Evolutionary conservation across 2,113 vertebrate species (phyloP), one percentile per base, ranked within the genome.

Genomic region (Apteryx owenii): DNA sequence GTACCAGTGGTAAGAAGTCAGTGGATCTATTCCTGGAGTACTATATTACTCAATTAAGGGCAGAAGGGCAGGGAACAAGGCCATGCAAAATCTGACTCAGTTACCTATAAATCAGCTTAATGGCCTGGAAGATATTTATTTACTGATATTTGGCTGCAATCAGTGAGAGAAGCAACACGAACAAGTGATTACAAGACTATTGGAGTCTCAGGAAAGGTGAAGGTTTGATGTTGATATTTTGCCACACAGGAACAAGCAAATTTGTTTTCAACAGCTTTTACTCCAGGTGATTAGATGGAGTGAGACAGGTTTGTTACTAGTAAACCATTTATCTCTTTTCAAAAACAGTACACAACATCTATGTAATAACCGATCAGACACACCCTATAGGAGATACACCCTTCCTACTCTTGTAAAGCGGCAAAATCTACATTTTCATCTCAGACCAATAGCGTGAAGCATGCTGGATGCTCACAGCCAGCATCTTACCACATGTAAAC

Each of bases 231-330:
- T 44, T 69, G 56, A 69, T 92, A 23, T n/a, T 75, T 82, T 76
- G 61, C 70, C 88, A 85, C 79, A 90, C 22, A 88, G 54, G 51
- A 95, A 89, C 5, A 0, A 85, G 48, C 53, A 95, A 93, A 97
- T 90, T 95, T 93, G 53, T 95, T 96, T 95, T 93, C 89, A 95
- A 72, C 66, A 91, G 70, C 54, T 92, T 93, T 93, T 79, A 69
- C 60, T 92, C 42, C 51, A 44, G 46, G 70, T 87, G 56, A 92
- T 94, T 89, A 92, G 89, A 82, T 90, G 83, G 56, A 36, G 53
- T 40, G 48, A 96, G 81, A 92, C 70, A 72, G 29, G 48, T 75
- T 96, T 95, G 75, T 95, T 85, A 58, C 82, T 50, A 89, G 88
- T n/a, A 93, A 94, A 71, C 53, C 44, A 62, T 90, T 95, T 95